Evolutionary conservation across 1,140 invertebrate genomes (phyloP).

Genomic region (Potamilus streckersoni): DNA sequence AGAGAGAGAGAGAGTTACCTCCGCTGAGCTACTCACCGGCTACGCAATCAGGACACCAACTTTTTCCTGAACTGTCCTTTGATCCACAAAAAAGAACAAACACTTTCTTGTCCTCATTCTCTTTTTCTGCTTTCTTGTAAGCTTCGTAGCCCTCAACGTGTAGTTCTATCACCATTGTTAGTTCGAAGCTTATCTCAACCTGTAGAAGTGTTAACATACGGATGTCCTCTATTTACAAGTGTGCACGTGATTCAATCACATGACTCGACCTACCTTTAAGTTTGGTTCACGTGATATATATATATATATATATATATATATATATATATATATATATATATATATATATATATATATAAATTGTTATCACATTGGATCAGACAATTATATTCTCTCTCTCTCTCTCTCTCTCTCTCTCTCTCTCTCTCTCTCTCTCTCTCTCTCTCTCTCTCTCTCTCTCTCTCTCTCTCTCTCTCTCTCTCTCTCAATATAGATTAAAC

Average conservation of each 20-base stretch:
- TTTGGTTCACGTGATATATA: too few relatives aligned
- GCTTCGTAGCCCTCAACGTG: constrained; percentile 50
- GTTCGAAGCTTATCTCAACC: neutral
- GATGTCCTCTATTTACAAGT: neutral
- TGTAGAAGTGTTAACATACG: neutral
- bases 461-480: too few relatives aligned
- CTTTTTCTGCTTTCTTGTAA: constrained; percentile 37
- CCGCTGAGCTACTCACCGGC: constrained; percentile 33
- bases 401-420: too few relatives aligned
- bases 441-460: too few relatives aligned
- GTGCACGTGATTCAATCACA: neutral
- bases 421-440: too few relatives aligned
- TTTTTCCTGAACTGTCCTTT: constrained; percentile 58
- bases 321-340: too few relatives aligned
- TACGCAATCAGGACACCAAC: constrained; percentile 71
- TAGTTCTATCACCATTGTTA: constrained; percentile 50
- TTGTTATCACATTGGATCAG: too few relatives aligned
- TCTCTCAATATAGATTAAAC: too few relatives aligned
- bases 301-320: too few relatives aligned
- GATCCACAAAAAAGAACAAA: constrained; percentile 67
- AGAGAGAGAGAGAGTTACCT: neutral
- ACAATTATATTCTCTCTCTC: too few relatives aligned
- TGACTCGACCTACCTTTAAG: neutral
- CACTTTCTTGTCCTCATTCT: constrained; percentile 52
- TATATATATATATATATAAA: too few relatives aligned